These are phyloP conservation scores for Charanyca ferruginea DNA, from an alignment of 2,888 invertebrate species.

Conservation along the genomic window DNA sequence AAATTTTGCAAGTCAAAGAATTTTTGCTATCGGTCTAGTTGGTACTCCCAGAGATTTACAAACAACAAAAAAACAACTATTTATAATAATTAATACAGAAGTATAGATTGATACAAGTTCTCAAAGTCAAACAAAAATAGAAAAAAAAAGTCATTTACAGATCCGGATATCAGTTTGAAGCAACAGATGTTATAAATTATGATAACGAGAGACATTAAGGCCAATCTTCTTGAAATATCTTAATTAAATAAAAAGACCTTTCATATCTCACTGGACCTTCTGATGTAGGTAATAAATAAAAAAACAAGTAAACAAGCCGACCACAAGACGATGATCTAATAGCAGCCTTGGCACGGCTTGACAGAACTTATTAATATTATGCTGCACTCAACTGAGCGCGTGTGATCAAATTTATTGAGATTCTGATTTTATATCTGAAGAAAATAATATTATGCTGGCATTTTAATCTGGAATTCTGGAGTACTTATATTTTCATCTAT, in stretches of 20 bases:
- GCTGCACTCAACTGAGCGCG: slow-evolving; percentile 31
- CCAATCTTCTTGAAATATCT: slow-evolving; percentile 10
- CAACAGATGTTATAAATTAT: slow-evolving; percentile 32
- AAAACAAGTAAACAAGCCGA: slow-evolving; percentile 66
- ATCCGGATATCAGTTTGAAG: slow-evolving; percentile 18
- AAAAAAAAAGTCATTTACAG: slow-evolving; percentile 1
- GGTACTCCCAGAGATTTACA: no score
- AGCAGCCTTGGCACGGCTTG: slow-evolving; percentile 68
- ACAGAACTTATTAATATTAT: slow-evolving; percentile 56
- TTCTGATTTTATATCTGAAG: slow-evolving; percentile 7
- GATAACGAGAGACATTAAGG: slow-evolving; percentile 17
- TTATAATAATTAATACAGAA: no score
- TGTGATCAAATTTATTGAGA: slow-evolving; percentile 47
- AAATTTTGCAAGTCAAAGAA: no score
- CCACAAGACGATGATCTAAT: slow-evolving; percentile 76
- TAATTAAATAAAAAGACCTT: slow-evolving; percentile 52
- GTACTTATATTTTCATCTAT: neutral
- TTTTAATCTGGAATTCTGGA: neutral
- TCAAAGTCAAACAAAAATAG: neutral
- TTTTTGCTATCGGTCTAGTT: no score
- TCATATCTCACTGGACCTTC: slow-evolving; percentile 55
- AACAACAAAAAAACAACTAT: no score
- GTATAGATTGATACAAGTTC: neutral
- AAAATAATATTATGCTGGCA: neutral
- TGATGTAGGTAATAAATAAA: slow-evolving; percentile 57